phyloP scores from a whole-genome alignment of 2,888 invertebrate genomes.

The Drosophila anomalipes region DNA sequence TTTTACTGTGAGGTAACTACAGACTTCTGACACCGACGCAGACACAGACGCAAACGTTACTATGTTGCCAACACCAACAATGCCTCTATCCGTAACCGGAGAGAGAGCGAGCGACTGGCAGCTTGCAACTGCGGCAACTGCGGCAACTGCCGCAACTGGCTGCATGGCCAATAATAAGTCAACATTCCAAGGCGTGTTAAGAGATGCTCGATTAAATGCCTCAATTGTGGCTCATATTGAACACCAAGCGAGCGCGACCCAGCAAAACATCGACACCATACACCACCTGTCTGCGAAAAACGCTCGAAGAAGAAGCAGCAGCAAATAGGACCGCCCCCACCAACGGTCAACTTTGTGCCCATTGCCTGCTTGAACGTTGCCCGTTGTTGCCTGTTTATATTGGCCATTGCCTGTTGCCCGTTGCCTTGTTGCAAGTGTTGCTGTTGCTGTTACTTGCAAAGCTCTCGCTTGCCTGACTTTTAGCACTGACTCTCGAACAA shows the following conservation, averaged over 20 bases:
- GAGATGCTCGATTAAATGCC: conserved; percentile 86
- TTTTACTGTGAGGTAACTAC: conserved; percentile 82
- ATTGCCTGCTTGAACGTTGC: conserved; percentile 23
- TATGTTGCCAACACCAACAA: conserved; percentile 21
- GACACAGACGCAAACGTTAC: conserved; percentile 34
- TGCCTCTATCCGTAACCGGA: conserved; percentile 34
- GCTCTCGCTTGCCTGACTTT: conserved; percentile 72
- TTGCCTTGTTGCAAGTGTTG: conserved; percentile 55
- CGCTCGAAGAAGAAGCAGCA: conserved; percentile 60
- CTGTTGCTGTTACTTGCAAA: conserved; percentile 24
- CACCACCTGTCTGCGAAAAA: conserved; percentile 77
- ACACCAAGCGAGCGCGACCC: conserved; percentile 71
- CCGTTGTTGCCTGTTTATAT: conserved; percentile 19
- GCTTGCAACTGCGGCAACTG: conserved; percentile 31
- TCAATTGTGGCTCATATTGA: conserved; percentile 82
- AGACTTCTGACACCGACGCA: conserved; percentile 80
- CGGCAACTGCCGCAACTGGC: conserved; percentile 43
- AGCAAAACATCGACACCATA: conserved; percentile 76
- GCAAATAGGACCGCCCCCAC: conserved; percentile 80
- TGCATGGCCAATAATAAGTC: conserved; percentile 80
- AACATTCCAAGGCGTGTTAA: conserved; percentile 85
- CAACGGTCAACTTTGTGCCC: conserved; percentile 71
- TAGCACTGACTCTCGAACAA: conserved; percentile 65
- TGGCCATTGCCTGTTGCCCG: conserved; percentile 35
- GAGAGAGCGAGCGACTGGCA: conserved; percentile 43